Conservation (phyloP, 2,888 invertebrate species). For the Crioceris asparagi region DNA sequence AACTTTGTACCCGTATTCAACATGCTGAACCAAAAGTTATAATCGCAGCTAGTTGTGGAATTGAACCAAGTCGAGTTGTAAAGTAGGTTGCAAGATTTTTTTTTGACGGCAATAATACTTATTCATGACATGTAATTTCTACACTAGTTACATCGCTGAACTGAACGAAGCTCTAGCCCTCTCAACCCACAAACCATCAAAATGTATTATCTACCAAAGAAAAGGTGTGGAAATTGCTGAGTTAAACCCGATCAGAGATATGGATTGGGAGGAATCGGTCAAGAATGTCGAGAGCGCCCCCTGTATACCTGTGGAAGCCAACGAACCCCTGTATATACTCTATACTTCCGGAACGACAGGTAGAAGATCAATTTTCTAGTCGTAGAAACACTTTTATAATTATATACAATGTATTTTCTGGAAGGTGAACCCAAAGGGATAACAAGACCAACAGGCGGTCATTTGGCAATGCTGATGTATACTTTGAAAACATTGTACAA, state of each 20-base stretch:
- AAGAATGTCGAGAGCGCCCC: slow-evolving; percentile 54
- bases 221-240: slow-evolving; percentile 53
- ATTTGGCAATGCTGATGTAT: slow-evolving; percentile 78
- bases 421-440: slow-evolving; percentile 65
- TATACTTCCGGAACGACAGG: slow-evolving; percentile 88
- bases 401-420: neutral
- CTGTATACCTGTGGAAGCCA: slow-evolving; percentile 79
- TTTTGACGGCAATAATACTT: neutral
- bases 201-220: slow-evolving; percentile 76
- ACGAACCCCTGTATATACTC: slow-evolving; percentile 81
- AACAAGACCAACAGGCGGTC: slow-evolving; percentile 78
- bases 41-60: slow-evolving; percentile 81
- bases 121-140: neutral
- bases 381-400: neutral
- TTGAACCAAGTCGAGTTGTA: slow-evolving; percentile 78
- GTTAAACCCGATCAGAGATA: slow-evolving; percentile 55
- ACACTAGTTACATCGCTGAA: slow-evolving; percentile 61
- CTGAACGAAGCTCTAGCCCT: slow-evolving; percentile 70
- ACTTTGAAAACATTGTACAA: slow-evolving; percentile 76
- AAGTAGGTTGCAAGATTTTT: slow-evolving; percentile 32
- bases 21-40: slow-evolving; percentile 83
- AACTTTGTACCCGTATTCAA: slow-evolving; percentile 74
- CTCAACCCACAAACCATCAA: slow-evolving; percentile 60
- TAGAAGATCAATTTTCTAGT: slow-evolving; percentile 29
- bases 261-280: slow-evolving; percentile 68